These are phyloP conservation scores for Eupithecia insigniata DNA, from an alignment of 2,888 invertebrate species.

Conservation along the genomic window DNA sequence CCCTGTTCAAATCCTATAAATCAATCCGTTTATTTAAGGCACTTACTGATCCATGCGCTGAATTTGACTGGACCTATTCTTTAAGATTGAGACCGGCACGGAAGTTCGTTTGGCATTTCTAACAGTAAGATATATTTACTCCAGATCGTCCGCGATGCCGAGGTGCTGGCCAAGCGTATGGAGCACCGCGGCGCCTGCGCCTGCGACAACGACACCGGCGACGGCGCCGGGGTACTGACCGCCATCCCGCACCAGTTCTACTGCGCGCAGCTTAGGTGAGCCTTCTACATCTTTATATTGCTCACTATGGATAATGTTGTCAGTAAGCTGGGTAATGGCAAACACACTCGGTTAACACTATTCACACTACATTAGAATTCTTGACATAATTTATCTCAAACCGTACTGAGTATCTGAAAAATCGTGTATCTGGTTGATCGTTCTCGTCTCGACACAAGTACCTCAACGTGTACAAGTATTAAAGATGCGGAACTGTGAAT, in stretches of 20 bases:
- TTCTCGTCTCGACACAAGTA: neutral
- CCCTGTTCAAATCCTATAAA: too few species aligned
- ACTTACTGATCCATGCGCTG: too few species aligned
- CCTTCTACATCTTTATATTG: conserved; percentile 26
- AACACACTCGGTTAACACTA: neutral
- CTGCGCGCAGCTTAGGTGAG: conserved; percentile 91
- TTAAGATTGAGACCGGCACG: too few species aligned
- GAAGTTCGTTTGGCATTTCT: neutral
- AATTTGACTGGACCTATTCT: too few species aligned
- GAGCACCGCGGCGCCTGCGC: conserved; percentile 99
- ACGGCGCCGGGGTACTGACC: conserved; percentile 98
- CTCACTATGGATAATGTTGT: neutral
- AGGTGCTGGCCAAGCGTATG: conserved; percentile 97
- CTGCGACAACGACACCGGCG: conserved; percentile 99
- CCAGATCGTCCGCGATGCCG: conserved; percentile 98
- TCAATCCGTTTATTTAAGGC: too few species aligned
- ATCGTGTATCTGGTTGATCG: neutral
- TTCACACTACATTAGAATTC: too few species aligned
- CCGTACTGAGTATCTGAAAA: neutral
- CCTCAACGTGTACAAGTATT: too few species aligned
- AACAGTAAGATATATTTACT: neutral
- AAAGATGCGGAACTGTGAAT: too few species aligned
- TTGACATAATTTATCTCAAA: too few species aligned
- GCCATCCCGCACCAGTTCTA: conserved; percentile 98
- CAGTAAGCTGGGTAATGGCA: neutral